Conservation (phyloP, 2,888 invertebrate species). For the Eueremaeus valkanovi region DNA sequence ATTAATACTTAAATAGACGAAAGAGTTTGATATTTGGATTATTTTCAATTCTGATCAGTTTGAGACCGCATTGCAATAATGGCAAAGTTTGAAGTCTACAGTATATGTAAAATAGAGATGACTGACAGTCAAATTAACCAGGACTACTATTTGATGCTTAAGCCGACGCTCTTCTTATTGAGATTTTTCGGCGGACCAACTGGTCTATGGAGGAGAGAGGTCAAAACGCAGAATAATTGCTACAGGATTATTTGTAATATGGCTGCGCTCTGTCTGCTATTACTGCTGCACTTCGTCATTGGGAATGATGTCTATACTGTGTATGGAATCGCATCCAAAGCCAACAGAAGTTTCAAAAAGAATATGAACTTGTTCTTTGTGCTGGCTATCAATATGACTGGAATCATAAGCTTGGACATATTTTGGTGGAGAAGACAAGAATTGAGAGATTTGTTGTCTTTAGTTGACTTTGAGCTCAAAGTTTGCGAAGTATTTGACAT, state of each 20-base stretch:
- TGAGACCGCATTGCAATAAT: too few species aligned
- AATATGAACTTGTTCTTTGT: neutral
- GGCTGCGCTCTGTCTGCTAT: neutral
- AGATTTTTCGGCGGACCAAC: conserved; percentile 6
- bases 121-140: too few species aligned
- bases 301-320: neutral
- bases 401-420: neutral
- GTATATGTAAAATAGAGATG: too few species aligned
- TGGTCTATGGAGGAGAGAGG: neutral
- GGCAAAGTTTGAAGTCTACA: too few species aligned
- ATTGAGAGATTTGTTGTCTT: neutral
- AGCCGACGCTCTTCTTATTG: neutral
- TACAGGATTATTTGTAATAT: too few species aligned
- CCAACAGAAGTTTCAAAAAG: neutral
- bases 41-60: too few species aligned
- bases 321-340: neutral
- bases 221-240: neutral
- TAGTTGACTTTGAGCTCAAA: neutral
- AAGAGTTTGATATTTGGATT: too few species aligned
- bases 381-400: neutral
- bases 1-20: too few species aligned
- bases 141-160: neutral
- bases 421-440: neutral
- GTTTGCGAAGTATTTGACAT: neutral
- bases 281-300: neutral